phyloP scores from a whole-genome alignment of 2,888 invertebrate genomes.

The Charanyca ferruginea region DNA sequence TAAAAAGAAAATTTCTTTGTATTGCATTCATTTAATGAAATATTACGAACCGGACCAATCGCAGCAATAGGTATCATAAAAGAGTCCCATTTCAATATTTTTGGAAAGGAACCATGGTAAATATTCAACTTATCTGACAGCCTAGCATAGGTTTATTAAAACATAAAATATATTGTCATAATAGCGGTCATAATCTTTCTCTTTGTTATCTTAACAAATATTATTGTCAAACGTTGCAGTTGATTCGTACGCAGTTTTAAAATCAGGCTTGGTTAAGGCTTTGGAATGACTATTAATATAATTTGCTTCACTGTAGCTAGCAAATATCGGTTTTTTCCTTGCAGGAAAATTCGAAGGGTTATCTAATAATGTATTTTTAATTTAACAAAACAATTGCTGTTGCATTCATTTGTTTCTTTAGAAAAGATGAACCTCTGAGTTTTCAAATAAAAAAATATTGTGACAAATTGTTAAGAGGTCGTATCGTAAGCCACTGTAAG shows the following conservation, averaged over 20 bases:
- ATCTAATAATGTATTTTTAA: neutral
- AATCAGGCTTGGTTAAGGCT: no score
- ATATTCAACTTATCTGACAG: constrained; percentile 13
- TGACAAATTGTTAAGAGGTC: neutral
- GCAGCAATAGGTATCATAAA: constrained; percentile 24
- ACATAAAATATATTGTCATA: constrained; percentile 20
- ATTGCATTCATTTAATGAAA: no score
- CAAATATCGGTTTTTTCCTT: constrained; percentile 28
- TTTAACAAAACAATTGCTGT: neutral
- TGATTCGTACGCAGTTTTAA: no score
- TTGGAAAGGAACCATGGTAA: constrained; percentile 11
- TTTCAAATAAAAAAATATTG: no score
- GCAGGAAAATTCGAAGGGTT: constrained; percentile 5
- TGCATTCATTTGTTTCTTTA: constrained; percentile 10
- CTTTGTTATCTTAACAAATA: constrained; percentile 8
- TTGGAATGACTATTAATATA: no score
- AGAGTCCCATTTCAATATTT: constrained; percentile 40
- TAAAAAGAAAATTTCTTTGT: no score
- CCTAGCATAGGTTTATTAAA: neutral
- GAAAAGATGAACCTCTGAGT: neutral
- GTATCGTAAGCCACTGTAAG: neutral
- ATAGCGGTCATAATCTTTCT: constrained; percentile 1
- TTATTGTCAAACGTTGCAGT: neutral
- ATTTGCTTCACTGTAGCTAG: no score
- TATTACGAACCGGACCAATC: constrained; percentile 30